These are phyloP conservation scores for Ametastegia equiseti DNA, from an alignment of 2,888 invertebrate genomes.

Conservation along the genomic window DNA sequence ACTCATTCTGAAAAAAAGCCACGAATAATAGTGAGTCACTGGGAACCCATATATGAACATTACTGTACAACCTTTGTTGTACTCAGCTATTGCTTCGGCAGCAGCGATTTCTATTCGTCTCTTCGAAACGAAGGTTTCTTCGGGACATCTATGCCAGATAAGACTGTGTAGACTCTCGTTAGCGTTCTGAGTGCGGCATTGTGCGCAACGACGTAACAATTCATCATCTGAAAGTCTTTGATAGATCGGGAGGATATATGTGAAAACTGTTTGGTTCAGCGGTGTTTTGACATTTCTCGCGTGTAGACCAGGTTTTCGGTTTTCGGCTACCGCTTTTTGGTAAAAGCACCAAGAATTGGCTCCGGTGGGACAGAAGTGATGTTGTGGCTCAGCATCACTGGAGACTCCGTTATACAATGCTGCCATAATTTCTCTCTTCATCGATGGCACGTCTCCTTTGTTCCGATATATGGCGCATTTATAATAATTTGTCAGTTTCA, in stretches of 20 bases:
- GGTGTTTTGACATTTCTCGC: conserved; percentile 24
- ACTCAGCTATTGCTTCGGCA: conserved; percentile 46
- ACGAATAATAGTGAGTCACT: too few relatives aligned
- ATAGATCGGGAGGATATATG: conserved; percentile 22
- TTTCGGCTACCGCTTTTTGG: conserved; percentile 35
- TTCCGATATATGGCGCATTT: conserved; percentile 51
- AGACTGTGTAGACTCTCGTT: conserved; percentile 52
- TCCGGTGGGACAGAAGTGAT: conserved; percentile 49
- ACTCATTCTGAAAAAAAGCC: too few relatives aligned
- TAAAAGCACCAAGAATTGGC: conserved; percentile 50
- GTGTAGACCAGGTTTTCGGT: conserved; percentile 25
- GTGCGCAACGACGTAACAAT: conserved; percentile 12
- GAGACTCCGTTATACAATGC: conserved; percentile 50
- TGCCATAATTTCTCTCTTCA: conserved; percentile 49
- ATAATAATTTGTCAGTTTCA: conserved; percentile 49
- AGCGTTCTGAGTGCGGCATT: conserved; percentile 51
- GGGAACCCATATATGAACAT: too few relatives aligned
- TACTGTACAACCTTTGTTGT: conserved; percentile 20
- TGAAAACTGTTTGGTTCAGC: conserved; percentile 47
- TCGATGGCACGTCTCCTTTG: conserved; percentile 34
- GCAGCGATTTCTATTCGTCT: conserved; percentile 51
- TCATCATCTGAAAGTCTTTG: neutral
- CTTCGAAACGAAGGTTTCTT: conserved; percentile 47
- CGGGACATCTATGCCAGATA: conserved; percentile 51
- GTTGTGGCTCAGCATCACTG: conserved; percentile 29